phyloP scores from a whole-genome alignment of 2,888 invertebrate genomes.

The Uropetala carovei region DNA sequence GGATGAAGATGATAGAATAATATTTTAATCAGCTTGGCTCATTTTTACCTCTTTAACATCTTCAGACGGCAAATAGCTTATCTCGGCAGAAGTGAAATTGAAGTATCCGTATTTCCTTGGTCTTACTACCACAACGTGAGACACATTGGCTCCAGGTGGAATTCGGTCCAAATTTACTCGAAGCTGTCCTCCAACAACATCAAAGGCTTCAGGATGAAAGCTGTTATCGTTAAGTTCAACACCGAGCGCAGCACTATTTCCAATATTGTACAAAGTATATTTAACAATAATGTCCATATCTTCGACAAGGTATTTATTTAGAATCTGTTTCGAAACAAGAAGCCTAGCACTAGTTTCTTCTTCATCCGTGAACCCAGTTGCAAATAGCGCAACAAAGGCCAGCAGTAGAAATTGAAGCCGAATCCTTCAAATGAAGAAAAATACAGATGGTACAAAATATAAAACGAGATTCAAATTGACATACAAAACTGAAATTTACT shows the following conservation, averaged over 20 bases:
- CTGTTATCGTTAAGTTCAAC: constrained; percentile 93
- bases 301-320: constrained; percentile 97
- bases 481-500: too few species aligned
- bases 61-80: constrained; percentile 91
- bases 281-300: constrained; percentile 96
- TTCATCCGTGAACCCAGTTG: constrained; percentile 74
- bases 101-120: constrained; percentile 95
- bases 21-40: constrained; percentile 53
- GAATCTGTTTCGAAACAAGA: constrained; percentile 93
- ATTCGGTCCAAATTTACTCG: constrained; percentile 91
- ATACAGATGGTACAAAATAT: background rate
- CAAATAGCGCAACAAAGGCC: constrained; percentile 25
- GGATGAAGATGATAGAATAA: constrained; percentile 31
- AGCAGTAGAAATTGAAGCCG: background rate
- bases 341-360: constrained; percentile 88
- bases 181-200: constrained; percentile 91
- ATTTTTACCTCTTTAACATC: constrained; percentile 84
- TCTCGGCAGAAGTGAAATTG: constrained; percentile 97
- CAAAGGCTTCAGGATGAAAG: constrained; percentile 94
- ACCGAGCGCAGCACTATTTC: constrained; percentile 91
- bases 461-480: background rate
- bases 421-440: background rate
- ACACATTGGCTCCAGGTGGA: constrained; percentile 94
- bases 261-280: constrained; percentile 96
- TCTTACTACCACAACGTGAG: constrained; percentile 93